These are phyloP conservation scores for Artemia franciscana DNA, from an alignment of 1,140 invertebrate genomes.

Conservation along the genomic window DNA sequence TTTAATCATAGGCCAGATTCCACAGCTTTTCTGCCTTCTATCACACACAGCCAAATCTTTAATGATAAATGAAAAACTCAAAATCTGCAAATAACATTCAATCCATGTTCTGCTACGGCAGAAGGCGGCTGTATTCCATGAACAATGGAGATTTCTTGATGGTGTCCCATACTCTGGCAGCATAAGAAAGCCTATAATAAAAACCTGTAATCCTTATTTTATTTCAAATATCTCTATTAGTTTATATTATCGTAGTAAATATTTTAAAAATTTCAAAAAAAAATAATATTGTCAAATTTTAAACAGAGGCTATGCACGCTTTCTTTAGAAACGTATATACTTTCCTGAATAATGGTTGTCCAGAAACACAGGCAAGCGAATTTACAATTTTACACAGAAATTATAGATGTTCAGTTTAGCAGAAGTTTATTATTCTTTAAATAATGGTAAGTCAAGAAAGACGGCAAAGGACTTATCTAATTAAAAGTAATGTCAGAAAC, in stretches of 20 bases:
- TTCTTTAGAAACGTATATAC: not conserved
- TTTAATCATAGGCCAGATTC: no score
- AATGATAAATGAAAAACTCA: no score
- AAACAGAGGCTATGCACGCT: not conserved
- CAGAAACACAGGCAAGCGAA: not conserved
- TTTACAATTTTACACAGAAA: no score
- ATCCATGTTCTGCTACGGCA: no score
- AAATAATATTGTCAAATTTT: not conserved
- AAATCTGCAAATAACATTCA: no score
- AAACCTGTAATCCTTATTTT: not conserved
- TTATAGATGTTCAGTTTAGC: no score
- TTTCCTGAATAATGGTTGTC: not conserved
- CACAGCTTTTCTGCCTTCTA: no score
- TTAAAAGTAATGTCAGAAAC: no score
- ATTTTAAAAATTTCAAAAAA: not conserved
- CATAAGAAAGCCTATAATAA: not conserved
- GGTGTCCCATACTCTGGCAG: not conserved
- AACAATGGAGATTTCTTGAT: not conserved
- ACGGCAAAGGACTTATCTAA: no score
- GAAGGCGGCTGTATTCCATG: not conserved
- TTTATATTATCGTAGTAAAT: not conserved
- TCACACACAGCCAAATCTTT: no score
- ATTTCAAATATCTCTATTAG: not conserved
- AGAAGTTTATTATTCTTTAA: no score
- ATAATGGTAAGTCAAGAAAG: no score